phyloP scores from a whole-genome alignment of 2,797 vertebrate species.

The Coilia nasus region DNA sequence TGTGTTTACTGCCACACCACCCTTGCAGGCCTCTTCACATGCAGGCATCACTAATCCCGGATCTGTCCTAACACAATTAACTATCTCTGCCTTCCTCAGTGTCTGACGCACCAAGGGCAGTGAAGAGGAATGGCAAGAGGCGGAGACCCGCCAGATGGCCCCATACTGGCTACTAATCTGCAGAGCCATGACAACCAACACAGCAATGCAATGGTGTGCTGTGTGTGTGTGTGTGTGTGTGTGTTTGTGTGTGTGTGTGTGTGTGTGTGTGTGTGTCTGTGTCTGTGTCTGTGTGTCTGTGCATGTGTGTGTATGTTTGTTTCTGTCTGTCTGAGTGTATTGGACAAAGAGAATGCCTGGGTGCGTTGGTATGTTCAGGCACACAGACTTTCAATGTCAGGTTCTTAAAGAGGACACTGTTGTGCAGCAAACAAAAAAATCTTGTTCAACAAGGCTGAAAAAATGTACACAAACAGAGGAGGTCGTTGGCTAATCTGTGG shows the following conservation, averaged over 20 bases:
- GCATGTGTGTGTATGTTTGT: background rate
- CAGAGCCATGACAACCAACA: slow-evolving; percentile 48
- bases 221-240: slow-evolving; percentile 31
- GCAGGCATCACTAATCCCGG: slow-evolving; percentile 49
- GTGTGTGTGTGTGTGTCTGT: slow-evolving; percentile 3
- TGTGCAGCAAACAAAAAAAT: background rate
- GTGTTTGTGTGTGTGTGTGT: background rate
- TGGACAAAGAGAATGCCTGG: background rate
- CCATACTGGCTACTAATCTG: slow-evolving; percentile 54
- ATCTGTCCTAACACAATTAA: slow-evolving; percentile 52
- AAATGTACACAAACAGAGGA: background rate
- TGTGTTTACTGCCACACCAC: background rate
- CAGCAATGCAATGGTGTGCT: slow-evolving; percentile 36
- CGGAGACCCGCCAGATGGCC: slow-evolving; percentile 51
- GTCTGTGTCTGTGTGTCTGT: slow-evolving; percentile 28
- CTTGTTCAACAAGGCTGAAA: background rate
- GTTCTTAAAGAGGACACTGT: slow-evolving; percentile 3
- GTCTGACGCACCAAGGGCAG: slow-evolving; percentile 51
- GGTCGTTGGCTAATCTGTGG: background rate
- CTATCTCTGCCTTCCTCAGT: slow-evolving; percentile 42
- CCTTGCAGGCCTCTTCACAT: slow-evolving; percentile 40
- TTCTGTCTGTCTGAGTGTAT: background rate
- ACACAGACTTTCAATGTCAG: background rate
- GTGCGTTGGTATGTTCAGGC: background rate
- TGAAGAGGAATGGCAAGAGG: slow-evolving; percentile 38